These are phyloP conservation scores for Nomada ruficornis DNA, from an alignment of 2,888 invertebrate species.

Conservation along the genomic window DNA sequence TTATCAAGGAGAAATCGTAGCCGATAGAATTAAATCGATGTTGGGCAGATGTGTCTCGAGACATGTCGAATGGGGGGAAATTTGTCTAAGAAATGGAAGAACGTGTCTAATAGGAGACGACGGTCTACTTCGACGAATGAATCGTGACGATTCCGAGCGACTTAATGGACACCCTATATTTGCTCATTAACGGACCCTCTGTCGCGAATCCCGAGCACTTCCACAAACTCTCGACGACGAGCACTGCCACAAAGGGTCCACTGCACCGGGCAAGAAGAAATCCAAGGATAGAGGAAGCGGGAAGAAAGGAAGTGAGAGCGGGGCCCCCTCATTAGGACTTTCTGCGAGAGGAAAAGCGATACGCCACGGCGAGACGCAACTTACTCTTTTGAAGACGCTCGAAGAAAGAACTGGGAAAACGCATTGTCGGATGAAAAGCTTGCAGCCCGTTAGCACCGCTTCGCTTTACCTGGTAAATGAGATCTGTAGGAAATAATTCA, in stretches of 20 bases:
- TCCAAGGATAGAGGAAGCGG: slow-evolving; percentile 63
- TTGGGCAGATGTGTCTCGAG: no score
- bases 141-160: slow-evolving; percentile 62
- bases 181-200: slow-evolving; percentile 79
- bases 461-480: no score
- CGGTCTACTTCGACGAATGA: slow-evolving; percentile 20
- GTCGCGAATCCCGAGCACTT: slow-evolving; percentile 74
- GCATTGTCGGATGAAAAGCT: slow-evolving; percentile 34
- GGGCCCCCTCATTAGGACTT: slow-evolving; percentile 65
- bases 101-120: slow-evolving; percentile 22
- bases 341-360: slow-evolving; percentile 66
- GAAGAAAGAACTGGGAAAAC: slow-evolving; percentile 53
- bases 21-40: not conserved
- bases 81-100: slow-evolving; percentile 37
- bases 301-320: slow-evolving; percentile 43
- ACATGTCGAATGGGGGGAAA: not conserved
- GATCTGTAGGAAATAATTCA: not conserved
- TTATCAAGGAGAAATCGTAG: not conserved
- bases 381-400: slow-evolving; percentile 67
- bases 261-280: slow-evolving; percentile 59
- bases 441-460: no score
- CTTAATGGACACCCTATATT: slow-evolving; percentile 77
- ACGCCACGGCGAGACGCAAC: slow-evolving; percentile 76
- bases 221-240: slow-evolving; percentile 65
- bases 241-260: slow-evolving; percentile 59